A percentile compares a stretch with the other conserved stretches of the same genome.
phyloP scores from a whole-genome alignment of 2,888 invertebrate species.

The Euplexia lucipara region DNA sequence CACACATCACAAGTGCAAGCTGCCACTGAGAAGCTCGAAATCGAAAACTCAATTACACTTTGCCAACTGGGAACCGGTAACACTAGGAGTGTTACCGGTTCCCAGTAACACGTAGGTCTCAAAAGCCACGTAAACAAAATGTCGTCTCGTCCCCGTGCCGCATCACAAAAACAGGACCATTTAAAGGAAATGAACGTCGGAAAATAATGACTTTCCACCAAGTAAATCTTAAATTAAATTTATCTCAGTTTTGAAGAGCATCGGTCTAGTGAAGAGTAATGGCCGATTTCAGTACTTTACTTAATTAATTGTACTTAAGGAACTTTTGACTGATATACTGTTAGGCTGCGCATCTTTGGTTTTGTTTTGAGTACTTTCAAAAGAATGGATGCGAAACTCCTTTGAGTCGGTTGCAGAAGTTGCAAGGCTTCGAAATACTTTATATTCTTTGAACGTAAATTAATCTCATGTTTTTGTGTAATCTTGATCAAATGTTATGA shows the following conservation, averaged over 20 bases:
- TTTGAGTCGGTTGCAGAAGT: slow-evolving; percentile 27
- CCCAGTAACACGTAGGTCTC: background rate
- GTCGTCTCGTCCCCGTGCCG: slow-evolving; percentile 37
- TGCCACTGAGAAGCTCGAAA: too few species aligned
- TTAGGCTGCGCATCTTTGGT: slow-evolving; percentile 33
- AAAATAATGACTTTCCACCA: slow-evolving; percentile 71
- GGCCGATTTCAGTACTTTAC: slow-evolving; percentile 50
- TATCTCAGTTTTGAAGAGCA: slow-evolving; percentile 70
- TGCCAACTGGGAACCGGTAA: too few species aligned
- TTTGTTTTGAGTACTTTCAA: slow-evolving; percentile 45
- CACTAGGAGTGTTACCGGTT: too few species aligned
- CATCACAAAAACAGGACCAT: slow-evolving; percentile 31
- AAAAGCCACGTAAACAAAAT: background rate
- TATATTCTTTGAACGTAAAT: slow-evolving; percentile 1
- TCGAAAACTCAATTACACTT: too few species aligned
- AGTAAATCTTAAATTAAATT: slow-evolving; percentile 72
- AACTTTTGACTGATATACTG: slow-evolving; percentile 61
- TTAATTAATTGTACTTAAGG: slow-evolving; percentile 61
- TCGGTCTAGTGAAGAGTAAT: slow-evolving; percentile 65
- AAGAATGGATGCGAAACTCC: slow-evolving; percentile 40
- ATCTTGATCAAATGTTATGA: too few species aligned
- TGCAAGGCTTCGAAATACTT: slow-evolving; percentile 28
- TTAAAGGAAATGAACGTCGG: slow-evolving; percentile 65
- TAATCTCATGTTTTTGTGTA: background rate
- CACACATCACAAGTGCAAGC: too few species aligned